These are phyloP conservation scores for Thamnophis elegans DNA, from an alignment of 2,797 vertebrate genomes.

Conservation along the genomic window DNA sequence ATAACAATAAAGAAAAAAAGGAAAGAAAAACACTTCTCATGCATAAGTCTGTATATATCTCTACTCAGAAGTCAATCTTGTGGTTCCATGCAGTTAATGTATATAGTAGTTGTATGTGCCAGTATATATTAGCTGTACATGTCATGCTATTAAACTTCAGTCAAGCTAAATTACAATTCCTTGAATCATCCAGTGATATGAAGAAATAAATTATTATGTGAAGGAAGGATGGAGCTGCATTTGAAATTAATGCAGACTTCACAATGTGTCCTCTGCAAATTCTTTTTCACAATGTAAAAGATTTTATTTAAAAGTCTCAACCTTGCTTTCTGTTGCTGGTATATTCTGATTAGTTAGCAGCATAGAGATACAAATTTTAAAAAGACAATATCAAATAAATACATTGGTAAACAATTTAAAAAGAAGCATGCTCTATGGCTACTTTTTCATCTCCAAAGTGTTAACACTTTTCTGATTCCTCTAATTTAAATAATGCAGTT, in stretches of 20 bases:
- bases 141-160: neutral
- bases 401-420: constrained; percentile 9
- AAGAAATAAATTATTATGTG: neutral
- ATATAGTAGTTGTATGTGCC: neutral
- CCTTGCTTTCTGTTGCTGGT: neutral
- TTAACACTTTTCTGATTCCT: constrained; percentile 71
- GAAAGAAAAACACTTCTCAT: neutral
- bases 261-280: neutral
- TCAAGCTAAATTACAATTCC: neutral
- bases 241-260: neutral
- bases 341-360: neutral
- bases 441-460: neutral
- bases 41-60: neutral
- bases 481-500: constrained; percentile 54
- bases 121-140: neutral
- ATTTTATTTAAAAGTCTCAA: neutral
- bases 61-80: neutral
- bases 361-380: neutral
- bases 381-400: neutral
- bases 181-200: neutral
- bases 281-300: neutral
- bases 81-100: neutral
- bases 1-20: neutral
- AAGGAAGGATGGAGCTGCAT: neutral
- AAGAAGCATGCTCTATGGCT: neutral